Base-by-base conservation (phyloP, 2,113 vertebrate genomes). In the Hyaena hyaena region DNA sequence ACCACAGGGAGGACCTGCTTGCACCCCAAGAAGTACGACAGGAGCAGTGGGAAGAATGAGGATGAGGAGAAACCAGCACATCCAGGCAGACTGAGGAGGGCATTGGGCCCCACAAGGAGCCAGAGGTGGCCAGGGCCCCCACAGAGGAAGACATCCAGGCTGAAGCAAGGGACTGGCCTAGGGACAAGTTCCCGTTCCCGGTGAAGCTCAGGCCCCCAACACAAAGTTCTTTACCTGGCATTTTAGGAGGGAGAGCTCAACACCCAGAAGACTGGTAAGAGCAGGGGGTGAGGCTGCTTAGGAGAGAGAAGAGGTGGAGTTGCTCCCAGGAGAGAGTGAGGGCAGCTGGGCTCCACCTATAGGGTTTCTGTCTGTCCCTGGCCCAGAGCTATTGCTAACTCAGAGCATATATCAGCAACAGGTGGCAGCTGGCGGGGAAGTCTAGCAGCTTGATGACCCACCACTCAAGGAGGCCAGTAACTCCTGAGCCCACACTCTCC, bases 361-460 rank as follows among this genome's bases (percentile, higher is more conserved):
- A 99, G 96, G 48, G 77, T 10, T 86, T 98, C 74, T 96, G 98
- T 76, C 9, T 99, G 45, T 97, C 98, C 23, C 92, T 96, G 99
- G 39, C 98, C 3, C 98, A 90, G 71, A 98, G 97, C 15, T 10
- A 23, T 58, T 58, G 58, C 58, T 58, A 58, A 58, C 21, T 58
- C 98, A 90, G 71, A 98, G 97, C 14, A 7, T 98, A 2, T 99
- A 98, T 95, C 98, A 6, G 55, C 4, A 99, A 98, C 88, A 99
- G 98, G 14, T 97, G 97, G 88, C 99, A 99, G 0, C 90, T 84
- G 0, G 26, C 98, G 97, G 1, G 98, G 98, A 19, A 99, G 24
- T 98, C 97, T 1, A 98, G 98, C 21, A 99, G 98, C 58, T 98
- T 97, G 14, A 99, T 99, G 98, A 99, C 99, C 99, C 99, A 2